These are phyloP conservation scores for Enteromius radiatus DNA, from an alignment of 2,797 vertebrate species.

Conservation along the genomic window DNA sequence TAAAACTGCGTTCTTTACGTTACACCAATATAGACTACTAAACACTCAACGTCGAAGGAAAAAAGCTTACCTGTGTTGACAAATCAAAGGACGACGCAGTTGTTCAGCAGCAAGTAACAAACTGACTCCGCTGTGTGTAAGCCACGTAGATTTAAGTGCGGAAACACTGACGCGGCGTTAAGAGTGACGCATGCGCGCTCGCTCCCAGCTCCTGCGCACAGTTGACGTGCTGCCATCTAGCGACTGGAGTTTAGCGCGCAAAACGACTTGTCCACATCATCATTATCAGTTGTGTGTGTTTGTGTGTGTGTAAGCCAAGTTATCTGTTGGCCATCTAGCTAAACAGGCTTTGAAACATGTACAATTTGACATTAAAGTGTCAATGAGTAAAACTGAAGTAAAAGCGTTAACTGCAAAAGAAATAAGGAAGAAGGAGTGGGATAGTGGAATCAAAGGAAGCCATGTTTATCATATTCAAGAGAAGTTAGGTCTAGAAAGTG, in stretches of 20 bases:
- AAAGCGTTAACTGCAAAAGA: not conserved
- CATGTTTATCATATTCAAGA: too few relatives aligned
- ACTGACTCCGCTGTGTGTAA: slow-evolving; percentile 29
- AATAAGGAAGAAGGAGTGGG: not conserved
- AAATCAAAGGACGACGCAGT: not conserved
- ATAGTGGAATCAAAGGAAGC: not conserved
- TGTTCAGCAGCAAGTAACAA: not conserved
- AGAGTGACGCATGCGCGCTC: slow-evolving; percentile 69
- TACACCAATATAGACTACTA: not conserved
- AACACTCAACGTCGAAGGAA: not conserved
- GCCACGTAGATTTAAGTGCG: slow-evolving; percentile 74
- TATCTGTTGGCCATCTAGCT: not conserved
- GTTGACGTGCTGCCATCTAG: slow-evolving; percentile 31
- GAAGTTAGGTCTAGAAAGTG: not conserved
- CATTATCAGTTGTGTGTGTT: not conserved
- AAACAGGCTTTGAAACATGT: not conserved
- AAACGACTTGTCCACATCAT: slow-evolving; percentile 17
- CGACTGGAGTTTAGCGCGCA: slow-evolving; percentile 1
- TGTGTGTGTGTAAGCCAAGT: too few relatives aligned
- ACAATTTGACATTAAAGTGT: not conserved
- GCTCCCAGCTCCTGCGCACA: not conserved
- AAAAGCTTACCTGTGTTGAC: slow-evolving; percentile 51
- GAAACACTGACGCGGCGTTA: slow-evolving; percentile 73
- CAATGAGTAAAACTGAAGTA: not conserved
- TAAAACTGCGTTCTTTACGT: not conserved